These are phyloP conservation scores for Hybos culiciformis DNA, from an alignment of 2,888 invertebrate species.

Conservation along the genomic window DNA sequence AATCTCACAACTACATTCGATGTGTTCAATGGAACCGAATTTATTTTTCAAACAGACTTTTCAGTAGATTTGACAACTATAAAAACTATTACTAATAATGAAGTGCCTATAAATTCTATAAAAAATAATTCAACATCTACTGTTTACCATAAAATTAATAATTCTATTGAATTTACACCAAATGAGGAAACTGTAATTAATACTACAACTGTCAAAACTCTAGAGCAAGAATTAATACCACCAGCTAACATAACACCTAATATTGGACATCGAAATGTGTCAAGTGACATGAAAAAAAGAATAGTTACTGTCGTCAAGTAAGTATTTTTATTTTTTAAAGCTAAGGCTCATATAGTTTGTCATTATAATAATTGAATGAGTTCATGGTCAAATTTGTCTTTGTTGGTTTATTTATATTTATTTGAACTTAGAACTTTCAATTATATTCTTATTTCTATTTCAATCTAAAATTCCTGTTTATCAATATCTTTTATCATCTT, in stretches of 20 bases:
- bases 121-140: background rate
- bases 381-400: too few relatives aligned
- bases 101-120: background rate
- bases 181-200: background rate
- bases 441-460: too few relatives aligned
- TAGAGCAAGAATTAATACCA: background rate
- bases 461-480: too few relatives aligned
- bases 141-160: background rate
- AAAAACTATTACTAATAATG: background rate
- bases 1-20: background rate
- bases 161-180: background rate
- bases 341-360: too few relatives aligned
- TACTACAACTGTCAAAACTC: background rate
- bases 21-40: conserved; percentile 1
- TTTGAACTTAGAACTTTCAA: too few relatives aligned
- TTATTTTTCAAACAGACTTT: background rate
- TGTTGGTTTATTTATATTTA: too few relatives aligned
- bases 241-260: conserved; percentile 1
- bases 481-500: too few relatives aligned
- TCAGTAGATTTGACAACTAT: background rate
- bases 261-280: background rate
- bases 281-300: background rate
- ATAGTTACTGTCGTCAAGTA: background rate
- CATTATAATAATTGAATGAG: too few relatives aligned
- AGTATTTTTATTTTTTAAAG: background rate